Conservation (phyloP, 1,140 invertebrate genomes). For the Drosophila sucinea region DNA sequence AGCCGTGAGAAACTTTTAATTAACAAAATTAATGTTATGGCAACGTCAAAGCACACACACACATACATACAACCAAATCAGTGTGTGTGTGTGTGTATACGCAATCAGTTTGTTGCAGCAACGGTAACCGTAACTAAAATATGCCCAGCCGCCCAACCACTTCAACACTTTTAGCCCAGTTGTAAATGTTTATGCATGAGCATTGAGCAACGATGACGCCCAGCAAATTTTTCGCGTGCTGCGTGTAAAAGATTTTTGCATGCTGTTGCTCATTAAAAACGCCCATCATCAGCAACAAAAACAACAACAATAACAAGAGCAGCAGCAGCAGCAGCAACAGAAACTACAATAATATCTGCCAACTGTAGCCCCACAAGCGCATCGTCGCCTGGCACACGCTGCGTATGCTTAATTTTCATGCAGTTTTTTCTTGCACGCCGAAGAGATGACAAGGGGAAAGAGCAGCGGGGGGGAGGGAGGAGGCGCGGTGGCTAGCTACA, state of each 20-base stretch:
- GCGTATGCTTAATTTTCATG: constrained; percentile 76
- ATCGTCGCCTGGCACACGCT: constrained; percentile 32
- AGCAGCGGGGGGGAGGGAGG: not conserved
- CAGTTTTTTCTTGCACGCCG: constrained; percentile 36
- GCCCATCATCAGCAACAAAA: constrained; percentile 40
- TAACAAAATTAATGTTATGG: constrained; percentile 80
- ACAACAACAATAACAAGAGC: constrained; percentile 23
- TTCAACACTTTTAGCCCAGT: constrained; percentile 12
- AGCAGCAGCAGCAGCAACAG: not conserved
- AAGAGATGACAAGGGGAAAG: constrained; percentile 22
- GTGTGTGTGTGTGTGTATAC: not conserved
- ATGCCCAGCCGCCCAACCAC: constrained; percentile 4
- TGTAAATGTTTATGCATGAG: constrained; percentile 67
- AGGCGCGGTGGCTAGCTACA: not conserved
- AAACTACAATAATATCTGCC: constrained; percentile 11
- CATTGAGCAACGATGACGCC: constrained; percentile 53
- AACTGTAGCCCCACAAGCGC: constrained; percentile 24
- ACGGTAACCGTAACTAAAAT: constrained; percentile 37
- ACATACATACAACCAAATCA: not conserved
- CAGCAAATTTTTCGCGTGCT: constrained; percentile 39
- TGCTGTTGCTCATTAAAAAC: constrained; percentile 68
- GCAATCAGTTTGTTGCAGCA: constrained; percentile 32
- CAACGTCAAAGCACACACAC: constrained; percentile 39
- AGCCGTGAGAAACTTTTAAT: constrained; percentile 74
- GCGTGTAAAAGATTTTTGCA: constrained; percentile 20